Evolutionary conservation across 1,140 invertebrate genomes (phyloP), one percentile per base, ranked within the genome.

Genomic region (Hirudo medicinalis): DNA sequence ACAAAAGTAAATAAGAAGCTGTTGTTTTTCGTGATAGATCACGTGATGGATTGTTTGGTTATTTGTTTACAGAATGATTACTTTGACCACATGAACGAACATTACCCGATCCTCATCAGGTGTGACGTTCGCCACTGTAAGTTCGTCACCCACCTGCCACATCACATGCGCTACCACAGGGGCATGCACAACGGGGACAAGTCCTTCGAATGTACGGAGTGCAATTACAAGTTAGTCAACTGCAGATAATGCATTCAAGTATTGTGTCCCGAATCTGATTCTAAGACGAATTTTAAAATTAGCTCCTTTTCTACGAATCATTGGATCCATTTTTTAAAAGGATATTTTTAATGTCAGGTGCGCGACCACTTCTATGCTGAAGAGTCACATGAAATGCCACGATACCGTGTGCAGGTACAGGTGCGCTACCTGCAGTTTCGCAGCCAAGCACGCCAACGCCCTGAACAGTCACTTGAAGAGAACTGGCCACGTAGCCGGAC

Each of bases 391-490:
- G 32, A 70, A 70, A 49, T 70, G 32, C 49, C 69, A 70, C 49
- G 40, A 36, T 4, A 54, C 43, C 69, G 69, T 70, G 17, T 70
- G 22, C 49, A 43, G 36, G 69, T 70, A 49, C 69, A 36, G 69
- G 36, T 70, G 69, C 49, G 40, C 69, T 49, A 53, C 19, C 29
- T 70, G 69, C 22, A 49, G 22, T 3, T 70, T 70, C n/a, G 40
- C 69, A 43, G 69, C 69, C 43, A 70, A 70, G 53, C 49, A 70
- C 53, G 49, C 32, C 43, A 36, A 70, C 69, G 69, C 69, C 53
- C 69, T 70, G 3, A 70, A 49, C 22, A 20, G 40, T n/a, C 69
- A 70, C 69, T 20, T 70, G 19, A 20, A 49, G 15, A 70, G 53
- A 25, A 22, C 25, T 19, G n/a, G 53, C 8, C 69, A 70, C 49